Evolutionary conservation across 2,113 vertebrate species (phyloP).

Genomic region (Mystacornis crossleyi): DNA sequence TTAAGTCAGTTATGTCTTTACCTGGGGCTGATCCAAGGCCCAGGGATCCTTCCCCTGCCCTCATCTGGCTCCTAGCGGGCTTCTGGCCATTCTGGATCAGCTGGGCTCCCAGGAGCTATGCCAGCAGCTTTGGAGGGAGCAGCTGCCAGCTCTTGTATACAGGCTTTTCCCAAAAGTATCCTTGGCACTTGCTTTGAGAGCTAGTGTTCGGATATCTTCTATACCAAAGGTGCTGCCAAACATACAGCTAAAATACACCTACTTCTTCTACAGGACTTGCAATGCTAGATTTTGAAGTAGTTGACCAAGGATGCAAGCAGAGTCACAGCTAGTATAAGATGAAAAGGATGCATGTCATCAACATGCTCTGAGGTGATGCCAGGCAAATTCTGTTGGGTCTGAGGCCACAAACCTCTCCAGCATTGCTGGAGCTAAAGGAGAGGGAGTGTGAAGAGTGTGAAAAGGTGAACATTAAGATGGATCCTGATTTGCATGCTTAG

Average conservation of each 20-base stretch:
- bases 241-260: background rate
- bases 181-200: background rate
- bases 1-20: background rate
- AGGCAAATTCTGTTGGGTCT: background rate
- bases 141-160: background rate
- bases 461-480: background rate
- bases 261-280: background rate
- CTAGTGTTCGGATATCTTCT: background rate
- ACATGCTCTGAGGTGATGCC: background rate
- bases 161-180: background rate
- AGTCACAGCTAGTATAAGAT: background rate
- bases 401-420: background rate
- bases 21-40: background rate
- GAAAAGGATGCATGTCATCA: background rate
- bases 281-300: background rate
- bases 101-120: background rate
- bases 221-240: background rate
- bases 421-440: background rate
- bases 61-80: background rate
- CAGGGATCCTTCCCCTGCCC: background rate
- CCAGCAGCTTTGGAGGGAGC: background rate
- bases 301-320: background rate
- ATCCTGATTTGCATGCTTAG: background rate
- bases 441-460: background rate
- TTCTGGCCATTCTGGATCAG: background rate